Conservation (phyloP, 2,113 vertebrate species). For the Vulpes ferrilata region DNA sequence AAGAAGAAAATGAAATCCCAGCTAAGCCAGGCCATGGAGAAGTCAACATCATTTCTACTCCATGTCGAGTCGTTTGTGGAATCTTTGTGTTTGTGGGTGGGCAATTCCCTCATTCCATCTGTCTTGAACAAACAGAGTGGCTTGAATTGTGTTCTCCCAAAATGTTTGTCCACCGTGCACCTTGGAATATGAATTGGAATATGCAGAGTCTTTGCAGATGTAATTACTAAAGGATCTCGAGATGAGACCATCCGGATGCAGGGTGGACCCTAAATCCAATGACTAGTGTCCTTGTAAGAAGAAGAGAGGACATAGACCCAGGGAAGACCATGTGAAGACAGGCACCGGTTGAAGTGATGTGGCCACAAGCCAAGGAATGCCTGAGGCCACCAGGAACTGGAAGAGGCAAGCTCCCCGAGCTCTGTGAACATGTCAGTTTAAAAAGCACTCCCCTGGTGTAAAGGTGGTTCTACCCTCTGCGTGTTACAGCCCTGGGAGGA, state of each 20-base stretch:
- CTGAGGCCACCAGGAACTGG: background rate
- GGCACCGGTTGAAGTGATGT: background rate
- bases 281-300: background rate
- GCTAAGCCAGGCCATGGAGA: background rate
- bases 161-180: background rate
- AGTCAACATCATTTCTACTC: background rate
- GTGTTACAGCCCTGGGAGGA: fast-evolving
- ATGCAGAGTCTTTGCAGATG: background rate
- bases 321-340: background rate
- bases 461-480: background rate
- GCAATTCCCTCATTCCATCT: background rate
- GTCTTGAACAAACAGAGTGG: background rate
- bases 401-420: background rate
- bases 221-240: background rate
- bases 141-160: background rate
- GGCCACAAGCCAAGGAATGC: background rate
- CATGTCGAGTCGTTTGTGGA: background rate
- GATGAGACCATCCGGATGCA: background rate
- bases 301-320: background rate
- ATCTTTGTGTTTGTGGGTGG: background rate
- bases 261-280: background rate
- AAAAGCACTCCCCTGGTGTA: background rate
- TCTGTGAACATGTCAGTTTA: too few relatives aligned
- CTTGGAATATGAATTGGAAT: background rate
- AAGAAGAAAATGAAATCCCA: background rate